Percentiles rank a stretch among this genome's conserved stretches.
Conservation (phyloP, 2,797 vertebrate species). For the Phoxinus dragarum region DNA sequence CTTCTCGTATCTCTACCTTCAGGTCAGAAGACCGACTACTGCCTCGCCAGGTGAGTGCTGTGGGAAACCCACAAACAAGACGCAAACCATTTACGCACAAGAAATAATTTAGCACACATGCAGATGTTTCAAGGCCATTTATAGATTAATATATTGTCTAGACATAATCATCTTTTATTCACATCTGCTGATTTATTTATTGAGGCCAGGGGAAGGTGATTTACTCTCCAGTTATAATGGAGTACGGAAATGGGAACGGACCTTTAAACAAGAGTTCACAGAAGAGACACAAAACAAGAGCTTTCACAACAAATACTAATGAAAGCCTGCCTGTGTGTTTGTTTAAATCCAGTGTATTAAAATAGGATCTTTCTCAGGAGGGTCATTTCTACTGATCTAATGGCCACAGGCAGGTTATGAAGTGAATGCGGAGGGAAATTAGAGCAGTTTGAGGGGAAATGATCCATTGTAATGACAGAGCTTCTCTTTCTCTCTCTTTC, state of each 20-base stretch:
- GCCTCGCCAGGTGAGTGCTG: conserved; percentile 91
- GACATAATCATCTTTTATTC: conserved; percentile 57
- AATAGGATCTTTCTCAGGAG: conserved; percentile 69
- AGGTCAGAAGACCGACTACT: conserved; percentile 96
- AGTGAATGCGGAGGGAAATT: conserved; percentile 24
- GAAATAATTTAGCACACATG: conserved; percentile 23
- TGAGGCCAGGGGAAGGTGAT: conserved; percentile 10
- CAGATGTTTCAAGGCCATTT: conserved; percentile 40
- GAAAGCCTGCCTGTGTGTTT: conserved; percentile 39
- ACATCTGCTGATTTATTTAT: conserved; percentile 58
- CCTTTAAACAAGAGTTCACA: conserved; percentile 30
- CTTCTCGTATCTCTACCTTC: conserved; percentile 66
- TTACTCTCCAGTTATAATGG: not conserved
- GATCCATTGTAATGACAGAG: conserved; percentile 71
- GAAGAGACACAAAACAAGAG: conserved; percentile 15
- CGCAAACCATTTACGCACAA: conserved; percentile 27
- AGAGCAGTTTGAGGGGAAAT: conserved; percentile 46
- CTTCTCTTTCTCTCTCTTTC: conserved; percentile 51
- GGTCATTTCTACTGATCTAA: conserved; percentile 56
- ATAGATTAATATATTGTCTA: conserved; percentile 52
- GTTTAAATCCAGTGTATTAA: conserved; percentile 68
- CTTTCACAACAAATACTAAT: conserved; percentile 18
- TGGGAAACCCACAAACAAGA: conserved; percentile 28
- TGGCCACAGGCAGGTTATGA: conserved; percentile 31
- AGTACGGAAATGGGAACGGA: conserved; percentile 26